phyloP scores from a whole-genome alignment of 2,888 invertebrate species.

The Cataglyphis altisquamis region DNA sequence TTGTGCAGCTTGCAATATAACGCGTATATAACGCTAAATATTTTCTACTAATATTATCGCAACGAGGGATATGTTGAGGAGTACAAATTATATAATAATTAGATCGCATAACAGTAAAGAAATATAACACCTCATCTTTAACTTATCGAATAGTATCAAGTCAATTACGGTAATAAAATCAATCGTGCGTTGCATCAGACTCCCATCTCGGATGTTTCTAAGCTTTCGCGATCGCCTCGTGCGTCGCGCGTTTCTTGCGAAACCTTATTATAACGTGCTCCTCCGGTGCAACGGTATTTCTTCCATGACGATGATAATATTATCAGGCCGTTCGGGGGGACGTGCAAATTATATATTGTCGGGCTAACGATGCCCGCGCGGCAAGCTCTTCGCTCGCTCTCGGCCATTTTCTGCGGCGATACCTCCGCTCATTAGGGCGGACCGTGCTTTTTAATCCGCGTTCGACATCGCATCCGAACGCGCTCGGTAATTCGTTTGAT shows the following conservation, averaged over 20 bases:
- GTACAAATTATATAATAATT: constrained; percentile 34
- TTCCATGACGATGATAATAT: constrained; percentile 45
- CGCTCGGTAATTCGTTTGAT: constrained; percentile 48
- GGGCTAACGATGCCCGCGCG: constrained; percentile 40
- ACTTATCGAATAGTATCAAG: not conserved
- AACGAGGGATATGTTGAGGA: not conserved
- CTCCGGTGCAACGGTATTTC: constrained; percentile 46
- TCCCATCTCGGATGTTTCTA: constrained; percentile 30
- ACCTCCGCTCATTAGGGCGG: constrained; percentile 41
- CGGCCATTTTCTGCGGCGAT: constrained; percentile 33
- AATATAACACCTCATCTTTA: constrained; percentile 27
- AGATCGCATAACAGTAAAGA: constrained; percentile 10
- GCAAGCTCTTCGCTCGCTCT: constrained; percentile 12
- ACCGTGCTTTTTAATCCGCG: constrained; percentile 68
- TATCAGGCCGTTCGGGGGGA: constrained; percentile 42
- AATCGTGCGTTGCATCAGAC: constrained; percentile 41
- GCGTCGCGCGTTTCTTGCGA: not conserved
- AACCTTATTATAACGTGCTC: constrained; percentile 41
- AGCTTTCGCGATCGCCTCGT: constrained; percentile 11
- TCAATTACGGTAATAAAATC: constrained; percentile 38
- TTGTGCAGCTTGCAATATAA: not conserved
- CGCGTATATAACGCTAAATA: not conserved
- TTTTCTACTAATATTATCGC: not conserved
- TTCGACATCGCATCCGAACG: constrained; percentile 56
- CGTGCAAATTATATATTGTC: constrained; percentile 55